Percentiles rank a stretch among this genome's conserved stretches.
phyloP scores from a whole-genome alignment of 2,113 vertebrate genomes.

The Burhinus oedicnemus region DNA sequence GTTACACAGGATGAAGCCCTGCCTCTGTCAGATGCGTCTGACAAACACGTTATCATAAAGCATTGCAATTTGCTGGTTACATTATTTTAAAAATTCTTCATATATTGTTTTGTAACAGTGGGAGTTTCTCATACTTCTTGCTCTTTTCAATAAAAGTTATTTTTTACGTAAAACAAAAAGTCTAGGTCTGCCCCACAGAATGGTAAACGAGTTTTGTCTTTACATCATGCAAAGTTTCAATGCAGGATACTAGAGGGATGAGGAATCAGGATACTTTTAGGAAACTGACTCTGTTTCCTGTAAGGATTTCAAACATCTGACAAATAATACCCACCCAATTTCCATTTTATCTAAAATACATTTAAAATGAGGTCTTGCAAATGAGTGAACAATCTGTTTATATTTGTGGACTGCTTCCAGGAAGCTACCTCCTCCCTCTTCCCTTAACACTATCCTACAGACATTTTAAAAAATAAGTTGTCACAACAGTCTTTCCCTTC shows the following conservation, averaged over 20 bases:
- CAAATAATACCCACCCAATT: neutral
- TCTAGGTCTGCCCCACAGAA: neutral
- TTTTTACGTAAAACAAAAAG: neutral
- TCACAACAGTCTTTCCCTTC: neutral
- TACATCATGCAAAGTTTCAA: neutral
- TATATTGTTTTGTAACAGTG: neutral
- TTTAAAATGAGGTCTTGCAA: neutral
- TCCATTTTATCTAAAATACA: neutral
- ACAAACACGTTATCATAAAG: neutral
- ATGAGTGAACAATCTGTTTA: neutral
- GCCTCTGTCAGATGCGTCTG: neutral
- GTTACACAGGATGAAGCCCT: neutral
- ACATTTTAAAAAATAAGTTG: neutral
- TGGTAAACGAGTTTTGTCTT: neutral
- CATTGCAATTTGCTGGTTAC: neutral
- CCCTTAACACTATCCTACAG: neutral
- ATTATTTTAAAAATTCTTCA: neutral
- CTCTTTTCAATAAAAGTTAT: neutral
- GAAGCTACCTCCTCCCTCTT: neutral
- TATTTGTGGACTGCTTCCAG: neutral
- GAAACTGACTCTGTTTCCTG: neutral
- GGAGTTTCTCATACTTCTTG: neutral
- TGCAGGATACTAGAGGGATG: neutral
- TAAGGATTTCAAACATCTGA: neutral
- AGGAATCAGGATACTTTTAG: neutral